A percentile compares a stretch with the other conserved stretches of the same genome.
Conservation (phyloP, 1,140 invertebrate genomes). For the Melipona quadrifasciata region DNA sequence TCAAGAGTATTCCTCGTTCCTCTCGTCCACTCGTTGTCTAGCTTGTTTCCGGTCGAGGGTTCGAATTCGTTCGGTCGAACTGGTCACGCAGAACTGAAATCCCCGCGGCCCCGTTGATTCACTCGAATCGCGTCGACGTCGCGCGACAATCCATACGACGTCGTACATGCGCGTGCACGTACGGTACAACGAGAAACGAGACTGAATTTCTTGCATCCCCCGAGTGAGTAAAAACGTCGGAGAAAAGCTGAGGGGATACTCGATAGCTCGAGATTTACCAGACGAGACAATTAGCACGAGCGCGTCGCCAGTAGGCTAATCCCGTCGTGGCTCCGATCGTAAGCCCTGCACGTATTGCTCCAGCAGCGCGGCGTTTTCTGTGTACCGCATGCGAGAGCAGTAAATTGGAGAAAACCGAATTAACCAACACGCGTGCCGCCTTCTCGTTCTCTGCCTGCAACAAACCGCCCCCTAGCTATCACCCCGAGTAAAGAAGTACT, state of each 20-base stretch:
- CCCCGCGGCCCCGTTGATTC: neutral
- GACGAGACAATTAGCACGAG: constrained; percentile 29
- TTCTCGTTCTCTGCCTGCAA: neutral
- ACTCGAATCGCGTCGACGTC: neutral
- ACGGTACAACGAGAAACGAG: too few species aligned
- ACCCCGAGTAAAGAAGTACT: too few species aligned
- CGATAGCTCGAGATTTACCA: neutral
- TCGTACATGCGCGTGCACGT: too few species aligned
- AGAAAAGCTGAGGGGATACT: neutral
- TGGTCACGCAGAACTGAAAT: neutral
- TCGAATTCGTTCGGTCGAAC: neutral
- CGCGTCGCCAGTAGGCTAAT: constrained; percentile 22
- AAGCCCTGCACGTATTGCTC: constrained; percentile 34
- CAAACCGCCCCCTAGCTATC: neutral
- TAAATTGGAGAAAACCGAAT: constrained; percentile 47
- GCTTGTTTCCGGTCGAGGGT: neutral
- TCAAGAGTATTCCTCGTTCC: too few species aligned
- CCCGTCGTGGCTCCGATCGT: constrained; percentile 7
- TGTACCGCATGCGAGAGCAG: constrained; percentile 34
- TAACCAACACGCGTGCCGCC: constrained; percentile 27
- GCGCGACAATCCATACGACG: neutral
- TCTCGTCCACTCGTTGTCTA: neutral
- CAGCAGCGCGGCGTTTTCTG: constrained; percentile 20
- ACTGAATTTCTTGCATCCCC: neutral
- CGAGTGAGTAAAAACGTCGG: neutral